Base-by-base conservation (phyloP, 64 coral and sea anemone genomes). In the Montipora capricornis region DNA sequence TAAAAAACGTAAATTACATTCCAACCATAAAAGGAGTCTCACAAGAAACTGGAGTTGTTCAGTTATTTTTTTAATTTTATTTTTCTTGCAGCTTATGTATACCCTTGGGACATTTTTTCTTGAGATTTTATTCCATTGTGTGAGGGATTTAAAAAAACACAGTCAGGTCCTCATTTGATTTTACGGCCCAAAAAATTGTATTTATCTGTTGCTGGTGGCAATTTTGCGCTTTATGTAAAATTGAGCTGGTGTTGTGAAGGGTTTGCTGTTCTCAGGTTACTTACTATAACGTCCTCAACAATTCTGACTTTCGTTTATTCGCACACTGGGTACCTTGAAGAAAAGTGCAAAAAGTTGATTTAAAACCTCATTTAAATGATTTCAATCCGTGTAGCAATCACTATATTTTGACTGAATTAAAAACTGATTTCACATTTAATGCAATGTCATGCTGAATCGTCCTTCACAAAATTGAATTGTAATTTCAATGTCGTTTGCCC, bases 351-450 rank as follows among this genome's bases (percentile, higher is more conserved):
- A 10, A 16, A 3, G 8, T 71, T 24, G 47, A 13, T 50, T 86
- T 14, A 13, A 50, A 49, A 49, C 4, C 3, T 8, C 13, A 44
- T n/a, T 2, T 45, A 12, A 29, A 47, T 16, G 81, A 22, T 69
- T 47, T 20, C 17, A 86, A 70, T 86, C 82, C 82, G n/a, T 71
- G 15, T 6, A 71, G 66, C 24, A 70, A 86, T 86, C 47, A 86
- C 46, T 44, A 86, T 70, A 46, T 71, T 57, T 57, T 86, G 44
- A 82, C 68, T 86, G 64, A 71, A 71, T 86, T 73, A 49, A 70
- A 71, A 69, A 49, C 66, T 86, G 44, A 86, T 86, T 86, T n/a
- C 46, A 60, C 37, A 37, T 37, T 37, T 37, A 37, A 37, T 37
- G 37, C 37, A 37, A 37, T 37, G 37, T 37, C 37, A 37, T 37